Conservation (phyloP, 1,140 invertebrate species). For the Cotesia vestalis region DNA sequence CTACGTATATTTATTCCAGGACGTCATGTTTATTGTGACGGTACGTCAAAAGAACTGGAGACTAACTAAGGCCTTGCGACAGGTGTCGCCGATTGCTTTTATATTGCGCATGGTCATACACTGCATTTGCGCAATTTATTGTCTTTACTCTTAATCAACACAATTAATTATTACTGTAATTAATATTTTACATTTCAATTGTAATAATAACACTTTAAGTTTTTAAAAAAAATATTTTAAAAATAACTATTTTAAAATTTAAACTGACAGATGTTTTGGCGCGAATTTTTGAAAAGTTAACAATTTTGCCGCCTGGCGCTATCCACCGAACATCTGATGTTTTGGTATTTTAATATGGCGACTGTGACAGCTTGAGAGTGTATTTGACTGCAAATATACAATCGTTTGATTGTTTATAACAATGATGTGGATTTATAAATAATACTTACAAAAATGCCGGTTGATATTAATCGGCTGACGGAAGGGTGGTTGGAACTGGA, state of each 20-base stretch:
- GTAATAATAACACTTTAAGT: no score
- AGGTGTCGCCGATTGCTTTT: constrained; percentile 51
- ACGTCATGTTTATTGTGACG: constrained; percentile 27
- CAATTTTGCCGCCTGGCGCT: neutral
- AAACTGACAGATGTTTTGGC: no score
- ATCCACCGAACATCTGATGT: constrained; percentile 17
- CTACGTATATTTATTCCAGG: neutral
- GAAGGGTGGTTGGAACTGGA: constrained; percentile 97
- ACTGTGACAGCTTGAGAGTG: neutral
- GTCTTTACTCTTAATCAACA: neutral
- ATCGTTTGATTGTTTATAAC: neutral
- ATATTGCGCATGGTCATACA: constrained; percentile 32
- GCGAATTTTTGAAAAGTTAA: no score
- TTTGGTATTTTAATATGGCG: constrained; percentile 26
- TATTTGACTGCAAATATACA: neutral
- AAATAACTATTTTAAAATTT: no score
- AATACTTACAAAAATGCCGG: constrained; percentile 72
- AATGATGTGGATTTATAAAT: constrained; percentile 3
- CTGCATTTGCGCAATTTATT: neutral
- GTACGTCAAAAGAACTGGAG: constrained; percentile 35
- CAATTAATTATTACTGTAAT: neutral
- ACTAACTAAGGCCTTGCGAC: constrained; percentile 50
- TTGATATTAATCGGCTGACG: constrained; percentile 83
- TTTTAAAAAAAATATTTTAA: no score
- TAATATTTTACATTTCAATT: no score